A percentile compares a stretch with the other conserved stretches of the same genome.
Evolutionary conservation across 2,797 vertebrate genomes (phyloP).

Genomic region (Knipowitschia caucasica): DNA sequence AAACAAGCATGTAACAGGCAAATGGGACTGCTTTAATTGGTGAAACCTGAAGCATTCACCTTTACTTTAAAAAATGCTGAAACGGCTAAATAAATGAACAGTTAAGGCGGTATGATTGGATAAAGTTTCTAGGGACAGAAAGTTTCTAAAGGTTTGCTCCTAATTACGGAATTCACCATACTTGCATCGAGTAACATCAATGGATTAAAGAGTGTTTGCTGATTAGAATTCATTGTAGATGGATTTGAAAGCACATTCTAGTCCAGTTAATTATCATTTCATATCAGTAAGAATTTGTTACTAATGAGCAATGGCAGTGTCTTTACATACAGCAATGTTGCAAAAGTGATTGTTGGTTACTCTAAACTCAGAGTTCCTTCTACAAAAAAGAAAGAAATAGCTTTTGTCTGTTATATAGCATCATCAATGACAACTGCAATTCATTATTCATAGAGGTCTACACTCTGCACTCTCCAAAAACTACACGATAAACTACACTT

Average conservation of each 20-base stretch:
- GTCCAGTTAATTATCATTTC: not conserved
- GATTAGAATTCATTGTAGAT: not conserved
- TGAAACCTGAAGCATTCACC: conserved; percentile 9
- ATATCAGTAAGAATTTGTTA: not conserved
- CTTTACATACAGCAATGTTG: no score
- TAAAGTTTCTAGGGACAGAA: not conserved
- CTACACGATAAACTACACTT: no score
- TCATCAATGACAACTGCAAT: no score
- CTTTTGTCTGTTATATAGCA: no score
- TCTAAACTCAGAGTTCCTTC: no score
- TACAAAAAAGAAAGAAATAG: no score
- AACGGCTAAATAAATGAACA: not conserved
- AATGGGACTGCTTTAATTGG: conserved; percentile 19
- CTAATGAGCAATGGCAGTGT: not conserved
- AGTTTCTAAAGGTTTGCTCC: not conserved
- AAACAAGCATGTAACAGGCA: not conserved
- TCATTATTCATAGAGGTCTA: no score
- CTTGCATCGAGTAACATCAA: not conserved
- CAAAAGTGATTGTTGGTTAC: no score
- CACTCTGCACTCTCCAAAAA: no score
- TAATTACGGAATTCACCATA: not conserved
- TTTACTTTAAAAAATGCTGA: conserved; percentile 29
- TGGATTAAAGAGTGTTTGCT: not conserved
- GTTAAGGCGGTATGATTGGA: not conserved
- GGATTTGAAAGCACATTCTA: not conserved